A percentile compares a stretch with the other conserved stretches of the same genome.
Evolutionary conservation across 1,140 invertebrate genomes (phyloP).

Genomic region (Drosophila truncata): DNA sequence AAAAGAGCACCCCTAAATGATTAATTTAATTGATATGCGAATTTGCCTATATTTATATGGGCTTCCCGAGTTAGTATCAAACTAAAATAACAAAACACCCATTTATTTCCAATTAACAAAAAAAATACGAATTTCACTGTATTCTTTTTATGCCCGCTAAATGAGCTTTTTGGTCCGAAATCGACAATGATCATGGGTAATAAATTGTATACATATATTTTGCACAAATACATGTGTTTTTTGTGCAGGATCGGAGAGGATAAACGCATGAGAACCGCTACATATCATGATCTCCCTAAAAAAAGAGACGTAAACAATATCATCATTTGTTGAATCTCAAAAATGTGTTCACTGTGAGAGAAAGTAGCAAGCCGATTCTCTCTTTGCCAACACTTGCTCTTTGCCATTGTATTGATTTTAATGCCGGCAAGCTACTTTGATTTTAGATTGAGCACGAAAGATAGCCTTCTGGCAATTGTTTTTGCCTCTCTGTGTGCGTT

Average conservation of each 20-base stretch:
- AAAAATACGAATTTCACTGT: background rate
- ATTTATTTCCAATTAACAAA: background rate
- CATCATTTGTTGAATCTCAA: constrained; percentile 22
- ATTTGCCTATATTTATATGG: too few species aligned
- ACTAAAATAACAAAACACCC: background rate
- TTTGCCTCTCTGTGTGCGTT: constrained; percentile 39
- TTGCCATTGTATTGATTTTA: constrained; percentile 46
- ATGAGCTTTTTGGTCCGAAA: background rate
- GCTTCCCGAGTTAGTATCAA: background rate
- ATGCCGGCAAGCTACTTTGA: constrained; percentile 49
- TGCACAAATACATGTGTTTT: background rate
- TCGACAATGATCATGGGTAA: background rate
- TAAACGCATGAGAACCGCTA: too few species aligned
- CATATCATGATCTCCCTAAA: too few species aligned
- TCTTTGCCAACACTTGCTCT: constrained; percentile 4
- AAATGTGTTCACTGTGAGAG: background rate
- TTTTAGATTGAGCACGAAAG: constrained; percentile 56
- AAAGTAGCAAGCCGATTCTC: background rate
- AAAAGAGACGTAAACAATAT: background rate
- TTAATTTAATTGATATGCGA: too few species aligned
- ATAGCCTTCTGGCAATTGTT: constrained; percentile 25
- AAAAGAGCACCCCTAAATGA: too few species aligned
- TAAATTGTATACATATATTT: too few species aligned
- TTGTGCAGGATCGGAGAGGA: background rate
- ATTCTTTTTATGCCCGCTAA: background rate